Conservation (phyloP, 1,140 invertebrate species). For the Aphelinus atriplicis region DNA sequence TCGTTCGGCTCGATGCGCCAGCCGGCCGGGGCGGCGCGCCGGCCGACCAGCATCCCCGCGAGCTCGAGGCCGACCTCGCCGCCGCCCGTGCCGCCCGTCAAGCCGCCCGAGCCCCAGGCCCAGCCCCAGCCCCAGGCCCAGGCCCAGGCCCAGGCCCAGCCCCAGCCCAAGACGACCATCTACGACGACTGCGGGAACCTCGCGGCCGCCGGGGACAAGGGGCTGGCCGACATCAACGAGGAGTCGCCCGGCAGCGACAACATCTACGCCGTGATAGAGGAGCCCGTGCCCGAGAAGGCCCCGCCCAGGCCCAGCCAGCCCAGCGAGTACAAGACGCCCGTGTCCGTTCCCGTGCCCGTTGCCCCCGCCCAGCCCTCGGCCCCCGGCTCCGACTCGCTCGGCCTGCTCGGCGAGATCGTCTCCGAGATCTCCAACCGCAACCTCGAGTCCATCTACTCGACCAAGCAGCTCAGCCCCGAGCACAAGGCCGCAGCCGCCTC, state of each 20-base stretch:
- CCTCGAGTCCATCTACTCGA: conserved; percentile 86
- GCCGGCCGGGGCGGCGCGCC: conserved; percentile 60
- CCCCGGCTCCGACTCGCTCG: conserved; percentile 68
- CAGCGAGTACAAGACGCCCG: conserved; percentile 65
- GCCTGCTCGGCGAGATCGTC: conserved; percentile 83
- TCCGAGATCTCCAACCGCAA: conserved; percentile 86
- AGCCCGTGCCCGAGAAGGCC: conserved; percentile 64
- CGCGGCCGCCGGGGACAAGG: conserved; percentile 68
- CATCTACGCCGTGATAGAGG: conserved; percentile 88
- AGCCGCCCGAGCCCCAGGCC: conserved; percentile 20
- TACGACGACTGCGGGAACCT: conserved; percentile 83
- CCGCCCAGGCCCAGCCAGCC: background rate
- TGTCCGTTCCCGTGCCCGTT: too few species aligned
- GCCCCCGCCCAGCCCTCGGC: conserved; percentile 34
- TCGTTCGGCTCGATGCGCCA: conserved; percentile 84
- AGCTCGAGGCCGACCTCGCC: conserved; percentile 72
- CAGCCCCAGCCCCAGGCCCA: conserved; percentile 1
- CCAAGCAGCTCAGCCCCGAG: conserved; percentile 70
- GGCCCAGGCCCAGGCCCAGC: background rate
- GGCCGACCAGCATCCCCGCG: conserved; percentile 76
- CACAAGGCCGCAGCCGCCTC: conserved; percentile 43
- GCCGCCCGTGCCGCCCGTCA: conserved; percentile 70
- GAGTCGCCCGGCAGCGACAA: conserved; percentile 75
- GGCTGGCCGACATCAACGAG: conserved; percentile 69
- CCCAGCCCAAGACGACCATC: conserved; percentile 58